phyloP scores from a whole-genome alignment of 2,797 vertebrate genomes.

The Trachops cirrhosus region DNA sequence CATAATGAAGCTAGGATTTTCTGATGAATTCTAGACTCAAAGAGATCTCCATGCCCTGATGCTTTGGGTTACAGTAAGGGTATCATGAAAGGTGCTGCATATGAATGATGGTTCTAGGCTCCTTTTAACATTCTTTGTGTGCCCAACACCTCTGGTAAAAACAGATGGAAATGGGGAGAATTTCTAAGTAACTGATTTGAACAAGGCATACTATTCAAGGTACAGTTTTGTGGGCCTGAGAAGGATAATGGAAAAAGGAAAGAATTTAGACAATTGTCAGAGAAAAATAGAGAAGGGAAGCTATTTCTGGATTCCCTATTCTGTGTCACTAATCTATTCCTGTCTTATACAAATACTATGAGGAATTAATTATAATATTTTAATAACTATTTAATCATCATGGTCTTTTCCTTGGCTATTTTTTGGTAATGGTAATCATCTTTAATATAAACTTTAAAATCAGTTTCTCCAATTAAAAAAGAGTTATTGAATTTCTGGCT shows the following conservation, averaged over 20 bases:
- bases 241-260: background rate
- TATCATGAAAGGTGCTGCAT: accelerated
- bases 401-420: background rate
- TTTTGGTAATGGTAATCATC: background rate
- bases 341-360: background rate
- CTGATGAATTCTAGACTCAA: background rate
- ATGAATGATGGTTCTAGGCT: background rate
- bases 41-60: background rate
- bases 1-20: background rate
- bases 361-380: background rate
- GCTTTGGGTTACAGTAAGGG: background rate
- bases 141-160: background rate
- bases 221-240: background rate
- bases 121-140: background rate
- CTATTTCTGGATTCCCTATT: background rate
- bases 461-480: background rate
- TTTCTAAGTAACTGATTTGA: background rate
- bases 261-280: background rate
- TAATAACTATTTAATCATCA: background rate
- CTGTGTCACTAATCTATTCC: background rate
- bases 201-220: background rate
- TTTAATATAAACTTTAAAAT: background rate
- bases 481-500: background rate
- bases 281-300: background rate
- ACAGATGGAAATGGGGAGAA: background rate